These are phyloP conservation scores for Pogonus chalceus DNA, from an alignment of 1,140 invertebrate genomes.

Conservation along the genomic window DNA sequence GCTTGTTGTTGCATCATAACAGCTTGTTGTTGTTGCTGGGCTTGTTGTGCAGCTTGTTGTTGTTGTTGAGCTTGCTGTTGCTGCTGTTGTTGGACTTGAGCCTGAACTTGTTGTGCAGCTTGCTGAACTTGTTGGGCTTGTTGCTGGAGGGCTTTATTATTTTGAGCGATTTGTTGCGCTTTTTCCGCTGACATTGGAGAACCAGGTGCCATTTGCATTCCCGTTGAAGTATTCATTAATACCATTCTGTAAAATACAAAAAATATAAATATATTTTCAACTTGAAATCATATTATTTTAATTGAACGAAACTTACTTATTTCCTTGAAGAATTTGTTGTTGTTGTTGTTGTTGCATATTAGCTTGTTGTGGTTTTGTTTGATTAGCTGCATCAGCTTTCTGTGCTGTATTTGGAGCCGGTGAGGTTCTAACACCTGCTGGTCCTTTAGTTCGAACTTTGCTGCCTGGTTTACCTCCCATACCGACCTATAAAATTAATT, in stretches of 20 bases:
- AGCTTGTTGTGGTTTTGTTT: conserved; percentile 45
- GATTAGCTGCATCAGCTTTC: conserved; percentile 62
- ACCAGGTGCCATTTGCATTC: conserved; percentile 41
- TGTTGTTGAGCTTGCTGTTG: conserved; percentile 36
- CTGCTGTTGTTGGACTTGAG: conserved; percentile 32
- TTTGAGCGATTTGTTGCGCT: conserved; percentile 38
- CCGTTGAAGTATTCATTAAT: conserved; percentile 44
- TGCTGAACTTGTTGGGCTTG: conserved; percentile 33
- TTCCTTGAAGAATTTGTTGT: conserved; percentile 32
- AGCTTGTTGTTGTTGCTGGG: conserved; percentile 37
- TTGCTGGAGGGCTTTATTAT: conserved; percentile 33
- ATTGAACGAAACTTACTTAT: conserved; percentile 29
- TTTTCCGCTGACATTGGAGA: conserved; percentile 35
- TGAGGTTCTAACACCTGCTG: conserved; percentile 46
- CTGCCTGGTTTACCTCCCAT: conserved; percentile 41
- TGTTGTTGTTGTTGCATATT: conserved; percentile 35
- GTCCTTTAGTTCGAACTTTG: conserved; percentile 33
- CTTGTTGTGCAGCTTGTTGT: conserved; percentile 37
- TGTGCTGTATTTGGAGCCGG: conserved; percentile 43
- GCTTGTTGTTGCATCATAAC: conserved; percentile 34
- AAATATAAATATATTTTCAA: conserved; percentile 14
- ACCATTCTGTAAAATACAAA: conserved; percentile 38
- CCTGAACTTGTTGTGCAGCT: conserved; percentile 39
- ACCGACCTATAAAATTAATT: conserved; percentile 20
- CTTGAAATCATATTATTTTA: conserved; percentile 14